phyloP scores from a whole-genome alignment of 1,140 invertebrate genomes.

The Microplitis demolitor region DNA sequence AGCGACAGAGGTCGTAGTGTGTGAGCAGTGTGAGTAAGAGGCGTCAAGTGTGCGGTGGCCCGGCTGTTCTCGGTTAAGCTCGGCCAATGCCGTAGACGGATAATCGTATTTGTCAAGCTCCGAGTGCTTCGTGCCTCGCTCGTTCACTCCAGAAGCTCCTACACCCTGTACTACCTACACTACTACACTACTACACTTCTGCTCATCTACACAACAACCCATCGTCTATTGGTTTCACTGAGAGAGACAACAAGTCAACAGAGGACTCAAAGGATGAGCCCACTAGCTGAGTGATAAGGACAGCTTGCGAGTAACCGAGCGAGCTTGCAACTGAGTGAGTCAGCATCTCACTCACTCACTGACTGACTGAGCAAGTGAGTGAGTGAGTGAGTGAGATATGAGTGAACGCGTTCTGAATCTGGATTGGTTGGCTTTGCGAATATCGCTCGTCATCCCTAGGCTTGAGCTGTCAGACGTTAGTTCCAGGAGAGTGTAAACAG shows the following conservation, averaged over 20 bases:
- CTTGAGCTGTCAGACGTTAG: conserved; percentile 22
- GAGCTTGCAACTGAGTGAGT: too few relatives aligned
- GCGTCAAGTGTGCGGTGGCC: conserved; percentile 22
- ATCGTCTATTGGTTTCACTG: too few relatives aligned
- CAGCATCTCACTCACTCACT: too few relatives aligned
- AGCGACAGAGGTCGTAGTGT: not conserved
- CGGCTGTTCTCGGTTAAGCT: conserved; percentile 27
- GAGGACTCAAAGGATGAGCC: too few relatives aligned
- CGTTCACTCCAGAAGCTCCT: not conserved
- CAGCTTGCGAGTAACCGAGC: too few relatives aligned
- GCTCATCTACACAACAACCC: too few relatives aligned
- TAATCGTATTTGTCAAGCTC: conserved; percentile 36
- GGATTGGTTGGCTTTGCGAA: conserved; percentile 14
- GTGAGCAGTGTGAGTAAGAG: not conserved
- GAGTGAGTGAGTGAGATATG: not conserved
- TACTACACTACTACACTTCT: too few relatives aligned
- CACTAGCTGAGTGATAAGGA: too few relatives aligned
- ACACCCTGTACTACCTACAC: too few relatives aligned
- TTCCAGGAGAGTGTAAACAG: conserved; percentile 8
- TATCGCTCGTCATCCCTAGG: conserved; percentile 11
- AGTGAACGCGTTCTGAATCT: not conserved
- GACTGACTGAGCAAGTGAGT: too few relatives aligned
- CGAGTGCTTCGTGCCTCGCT: conserved; percentile 27
- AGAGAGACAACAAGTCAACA: too few relatives aligned
- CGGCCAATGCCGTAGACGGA: conserved; percentile 32